Base-by-base conservation (phyloP, 2,797 vertebrate species). In the Caiman crocodilus region DNA sequence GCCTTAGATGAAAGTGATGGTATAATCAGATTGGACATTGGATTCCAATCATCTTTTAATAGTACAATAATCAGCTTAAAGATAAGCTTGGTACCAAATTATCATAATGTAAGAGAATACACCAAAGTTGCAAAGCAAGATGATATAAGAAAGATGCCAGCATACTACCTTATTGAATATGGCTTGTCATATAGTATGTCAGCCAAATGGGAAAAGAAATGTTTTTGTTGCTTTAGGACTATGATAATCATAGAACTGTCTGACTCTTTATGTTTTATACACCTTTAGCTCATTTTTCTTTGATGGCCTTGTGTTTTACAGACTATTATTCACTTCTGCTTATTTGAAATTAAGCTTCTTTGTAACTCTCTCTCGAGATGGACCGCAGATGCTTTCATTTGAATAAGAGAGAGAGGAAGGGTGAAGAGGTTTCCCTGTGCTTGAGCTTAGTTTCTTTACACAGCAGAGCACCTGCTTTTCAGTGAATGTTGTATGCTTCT, bases 261-360 rank as follows among this genome's bases (percentile, higher is more conserved):
- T 94, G 83, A 21, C 1, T 1, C 85, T 61, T 17, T 63, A 79
- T 81, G 76, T 11, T 21, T 12, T 69, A 30, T 50, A 50, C 11
- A 10, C 42, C 50, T 74, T 87, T 93, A 82, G 65, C 75, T 83
- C 77, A 32, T 89, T 92, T 84, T 80, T 59, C 79, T 88, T n/a
- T 85, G 55, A 50, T 87, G 78, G 0, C 6, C 30, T 87, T 55
- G 21, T 60, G n/a, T 85, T 95, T 59, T 79, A 61, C 80, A 69
- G 81, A 5, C 25, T 76, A 10, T 76, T 76, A 35, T 63, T 93
- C 65, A 4, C 17, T 85, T 84, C 50, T 76, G 73, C 79, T 93
- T 30, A 56, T 93, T 84, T 76, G 61, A 95, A 93, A 82, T 85
- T 7, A 63, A 79, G 28, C 73, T 93, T 80, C 61, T 87, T 79